Evolutionary conservation across 2,888 invertebrate species (phyloP).

Genomic region (Hirtodrosophila histrioides): DNA sequence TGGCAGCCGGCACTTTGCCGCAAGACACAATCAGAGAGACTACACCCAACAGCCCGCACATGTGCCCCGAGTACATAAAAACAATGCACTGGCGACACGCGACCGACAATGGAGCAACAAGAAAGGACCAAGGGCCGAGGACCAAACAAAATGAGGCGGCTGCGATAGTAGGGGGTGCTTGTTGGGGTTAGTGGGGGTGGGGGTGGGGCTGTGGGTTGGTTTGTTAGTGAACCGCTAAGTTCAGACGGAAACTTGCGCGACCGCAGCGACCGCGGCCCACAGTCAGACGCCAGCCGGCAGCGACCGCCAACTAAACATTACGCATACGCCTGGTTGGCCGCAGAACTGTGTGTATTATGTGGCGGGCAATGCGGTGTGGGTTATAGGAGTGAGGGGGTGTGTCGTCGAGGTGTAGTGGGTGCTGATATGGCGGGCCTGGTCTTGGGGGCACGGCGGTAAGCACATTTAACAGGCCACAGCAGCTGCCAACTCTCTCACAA

Average conservation of each 20-base stretch:
- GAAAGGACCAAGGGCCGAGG: conserved; percentile 18
- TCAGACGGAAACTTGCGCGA: conserved; percentile 69
- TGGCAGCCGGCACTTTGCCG: conserved; percentile 44
- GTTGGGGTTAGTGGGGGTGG: background rate
- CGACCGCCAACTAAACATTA: conserved; percentile 58
- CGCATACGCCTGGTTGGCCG: conserved; percentile 59
- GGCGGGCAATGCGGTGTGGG: conserved; percentile 37
- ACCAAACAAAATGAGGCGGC: background rate
- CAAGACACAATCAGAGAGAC: conserved; percentile 46
- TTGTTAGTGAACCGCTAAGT: conserved; percentile 56
- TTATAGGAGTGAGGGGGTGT: background rate
- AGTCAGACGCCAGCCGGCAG: conserved; percentile 17
- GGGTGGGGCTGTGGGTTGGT: conserved; percentile 3
- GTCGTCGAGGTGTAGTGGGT: background rate
- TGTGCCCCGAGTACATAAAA: conserved; percentile 58
- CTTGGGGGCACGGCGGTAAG: conserved; percentile 27
- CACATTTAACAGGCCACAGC: conserved; percentile 52
- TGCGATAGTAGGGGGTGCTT: background rate
- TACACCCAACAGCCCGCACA: conserved; percentile 26
- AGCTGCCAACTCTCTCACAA: conserved; percentile 69
- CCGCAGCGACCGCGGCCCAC: conserved; percentile 59
- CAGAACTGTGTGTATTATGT: conserved; percentile 55
- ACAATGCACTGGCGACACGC: conserved; percentile 62
- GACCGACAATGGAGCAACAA: conserved; percentile 28
- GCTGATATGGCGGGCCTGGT: background rate